Base-by-base conservation (phyloP, 1,140 invertebrate species). In the Zaprionus gabonicus region DNA sequence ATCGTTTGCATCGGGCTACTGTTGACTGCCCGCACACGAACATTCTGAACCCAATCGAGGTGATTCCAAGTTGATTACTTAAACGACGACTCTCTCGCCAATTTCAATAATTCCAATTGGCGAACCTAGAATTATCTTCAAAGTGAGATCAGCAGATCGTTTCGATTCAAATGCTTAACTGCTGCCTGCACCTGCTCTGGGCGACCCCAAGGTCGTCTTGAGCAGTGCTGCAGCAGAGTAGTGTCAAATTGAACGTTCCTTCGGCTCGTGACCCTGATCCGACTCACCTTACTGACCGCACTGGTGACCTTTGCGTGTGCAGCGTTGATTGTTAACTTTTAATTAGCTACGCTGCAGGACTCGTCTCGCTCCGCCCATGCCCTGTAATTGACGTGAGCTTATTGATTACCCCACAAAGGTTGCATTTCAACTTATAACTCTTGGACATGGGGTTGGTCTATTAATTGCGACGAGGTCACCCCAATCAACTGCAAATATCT, bases 221-320 rank as follows among this genome's bases (percentile, higher is more conserved):
- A 1, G 15, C 13, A 15, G 36, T 38, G 36, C 36, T 5, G 4
- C 13, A 46, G 15, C 15, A 6, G 38, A n/a, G 38, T 6, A 15
- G 38, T 12, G 38, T 41, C 38, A 41, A n/a, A 41, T 41, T 34
- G 3, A 34, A 10, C 31, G 31, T 10, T 10, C 31, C 9, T 10
- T 10, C 9, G 9, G 1, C 0, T 10, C 31, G 9, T 34, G 31
- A 34, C 31, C 31, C 31, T 34, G 31, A 10, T 34, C 2, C 31
- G 9, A 10, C 36, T 15, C 13, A 38, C 12, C 36, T 38, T 15
- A 12, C 36, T 38, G 13, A 38, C 36, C 36, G 2, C n/a, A 46
- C 41, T n/a, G n/a, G 6, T 83, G 84, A 87, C 84, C 84, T 87
- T 87, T 87, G 84, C 84, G 84, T 87, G 84, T 67, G 65, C 57